A percentile compares a stretch with the other conserved stretches of the same genome.
phyloP scores from a whole-genome alignment of 2,888 invertebrate species.

The Zeuzera pyrina region DNA sequence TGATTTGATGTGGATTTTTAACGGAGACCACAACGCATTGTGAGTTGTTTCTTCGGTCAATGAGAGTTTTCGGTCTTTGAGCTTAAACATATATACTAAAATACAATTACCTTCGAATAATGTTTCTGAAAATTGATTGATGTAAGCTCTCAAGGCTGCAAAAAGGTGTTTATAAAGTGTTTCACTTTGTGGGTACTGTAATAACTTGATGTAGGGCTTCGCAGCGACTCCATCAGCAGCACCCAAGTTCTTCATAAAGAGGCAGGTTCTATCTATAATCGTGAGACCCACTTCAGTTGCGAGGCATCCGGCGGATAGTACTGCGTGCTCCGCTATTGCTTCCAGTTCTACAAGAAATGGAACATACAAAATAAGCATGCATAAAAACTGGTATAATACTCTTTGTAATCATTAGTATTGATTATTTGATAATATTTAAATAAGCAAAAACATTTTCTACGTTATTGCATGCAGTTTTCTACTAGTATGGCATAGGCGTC shows the following conservation, averaged over 20 bases:
- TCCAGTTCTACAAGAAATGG: conserved; percentile 40
- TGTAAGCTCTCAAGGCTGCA: conserved; percentile 91
- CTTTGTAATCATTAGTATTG: no score
- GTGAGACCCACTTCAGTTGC: conserved; percentile 92
- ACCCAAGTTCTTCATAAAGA: conserved; percentile 88
- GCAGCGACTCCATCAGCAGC: conserved; percentile 86
- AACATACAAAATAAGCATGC: no score
- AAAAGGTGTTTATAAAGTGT: conserved; percentile 91
- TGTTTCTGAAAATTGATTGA: conserved; percentile 89
- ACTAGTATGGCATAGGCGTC: no score
- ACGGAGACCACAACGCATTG: no score
- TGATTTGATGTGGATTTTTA: no score
- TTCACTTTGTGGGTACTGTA: conserved; percentile 93
- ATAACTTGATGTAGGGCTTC: conserved; percentile 87
- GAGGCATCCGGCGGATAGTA: conserved; percentile 68
- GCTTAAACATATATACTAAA: no score
- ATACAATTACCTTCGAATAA: conserved; percentile 85
- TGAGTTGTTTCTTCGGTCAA: no score
- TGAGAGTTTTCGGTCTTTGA: no score
- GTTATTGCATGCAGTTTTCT: no score
- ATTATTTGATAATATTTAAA: no score
- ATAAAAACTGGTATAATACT: no score
- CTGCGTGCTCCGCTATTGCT: conserved; percentile 56
- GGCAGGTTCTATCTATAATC: conserved; percentile 88
- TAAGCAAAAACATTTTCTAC: no score